Percentiles rank a stretch among this genome's conserved stretches.
These are phyloP conservation scores for Ranitomeya imitator DNA, from an alignment of 2,113 vertebrate species.

Conservation along the genomic window DNA sequence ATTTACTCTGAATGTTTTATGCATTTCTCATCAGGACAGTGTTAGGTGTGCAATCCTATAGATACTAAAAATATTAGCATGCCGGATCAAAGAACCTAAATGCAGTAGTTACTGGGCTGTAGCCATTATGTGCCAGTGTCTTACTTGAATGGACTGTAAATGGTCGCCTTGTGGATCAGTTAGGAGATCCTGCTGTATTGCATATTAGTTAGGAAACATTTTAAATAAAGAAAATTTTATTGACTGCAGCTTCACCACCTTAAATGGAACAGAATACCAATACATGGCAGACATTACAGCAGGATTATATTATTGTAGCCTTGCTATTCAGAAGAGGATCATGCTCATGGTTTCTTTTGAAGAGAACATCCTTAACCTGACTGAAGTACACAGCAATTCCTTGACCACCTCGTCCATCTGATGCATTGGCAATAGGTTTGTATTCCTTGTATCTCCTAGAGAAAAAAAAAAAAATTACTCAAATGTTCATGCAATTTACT, in stretches of 20 bases:
- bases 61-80: too few relatives aligned
- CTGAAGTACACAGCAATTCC: slow-evolving; percentile 65
- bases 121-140: too few relatives aligned
- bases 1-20: too few relatives aligned
- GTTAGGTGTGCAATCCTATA: too few relatives aligned
- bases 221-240: not conserved
- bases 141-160: too few relatives aligned
- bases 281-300: not conserved
- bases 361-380: slow-evolving; percentile 74
- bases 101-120: too few relatives aligned
- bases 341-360: slow-evolving; percentile 76
- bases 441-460: slow-evolving; percentile 88
- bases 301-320: slow-evolving; percentile 64
- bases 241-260: not conserved
- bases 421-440: slow-evolving; percentile 73
- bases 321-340: slow-evolving; percentile 80
- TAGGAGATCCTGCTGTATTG: too few relatives aligned
- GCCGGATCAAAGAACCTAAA: too few relatives aligned
- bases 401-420: slow-evolving; percentile 61
- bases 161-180: too few relatives aligned
- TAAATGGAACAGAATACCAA: not conserved
- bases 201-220: not conserved
- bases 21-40: too few relatives aligned
- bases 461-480: too few relatives aligned
- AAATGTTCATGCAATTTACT: too few relatives aligned